Evolutionary conservation across 2,888 invertebrate genomes (phyloP).

Genomic region (Trichacis sp.): DNA sequence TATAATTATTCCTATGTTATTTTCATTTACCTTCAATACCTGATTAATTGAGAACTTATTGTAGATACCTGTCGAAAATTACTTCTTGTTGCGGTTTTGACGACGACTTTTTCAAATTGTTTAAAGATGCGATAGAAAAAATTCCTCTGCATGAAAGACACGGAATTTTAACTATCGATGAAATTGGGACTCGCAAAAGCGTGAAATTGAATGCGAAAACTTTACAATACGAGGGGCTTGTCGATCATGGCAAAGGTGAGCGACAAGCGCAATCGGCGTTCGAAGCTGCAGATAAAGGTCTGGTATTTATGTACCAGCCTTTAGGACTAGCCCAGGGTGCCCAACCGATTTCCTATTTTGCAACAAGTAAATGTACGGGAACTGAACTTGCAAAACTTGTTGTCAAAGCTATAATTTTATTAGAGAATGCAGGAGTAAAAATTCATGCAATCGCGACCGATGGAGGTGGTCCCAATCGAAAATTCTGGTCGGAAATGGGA

Average conservation of each 20-base stretch:
- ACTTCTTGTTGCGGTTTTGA: slow-evolving; percentile 6
- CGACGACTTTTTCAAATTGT: neutral
- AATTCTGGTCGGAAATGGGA: slow-evolving; percentile 36
- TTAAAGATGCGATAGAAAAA: neutral
- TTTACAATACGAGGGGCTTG: slow-evolving; percentile 23
- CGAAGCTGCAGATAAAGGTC: slow-evolving; percentile 1
- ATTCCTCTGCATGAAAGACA: neutral
- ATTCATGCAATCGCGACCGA: slow-evolving; percentile 38
- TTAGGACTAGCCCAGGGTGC: slow-evolving; percentile 2
- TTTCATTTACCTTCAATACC: too few species aligned
- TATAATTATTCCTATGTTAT: too few species aligned
- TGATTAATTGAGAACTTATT: too few species aligned
- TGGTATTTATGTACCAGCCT: slow-evolving; percentile 15
- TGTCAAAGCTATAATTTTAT: slow-evolving; percentile 28
- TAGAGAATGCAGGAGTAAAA: slow-evolving; percentile 32
- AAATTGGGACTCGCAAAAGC: slow-evolving; percentile 35
- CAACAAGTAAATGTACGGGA: slow-evolving; percentile 7
- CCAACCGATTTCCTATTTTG: slow-evolving; percentile 19
- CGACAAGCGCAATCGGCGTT: too few species aligned
- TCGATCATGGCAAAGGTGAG: slow-evolving; percentile 7
- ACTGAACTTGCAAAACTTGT: slow-evolving; percentile 23
- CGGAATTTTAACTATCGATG: slow-evolving; percentile 27
- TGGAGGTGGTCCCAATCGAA: slow-evolving; percentile 35
- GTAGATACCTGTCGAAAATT: slow-evolving; percentile 2
- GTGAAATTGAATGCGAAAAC: slow-evolving; percentile 25